These are phyloP conservation scores for Aphidius ervi DNA, from an alignment of 1,140 invertebrate species.

Conservation along the genomic window DNA sequence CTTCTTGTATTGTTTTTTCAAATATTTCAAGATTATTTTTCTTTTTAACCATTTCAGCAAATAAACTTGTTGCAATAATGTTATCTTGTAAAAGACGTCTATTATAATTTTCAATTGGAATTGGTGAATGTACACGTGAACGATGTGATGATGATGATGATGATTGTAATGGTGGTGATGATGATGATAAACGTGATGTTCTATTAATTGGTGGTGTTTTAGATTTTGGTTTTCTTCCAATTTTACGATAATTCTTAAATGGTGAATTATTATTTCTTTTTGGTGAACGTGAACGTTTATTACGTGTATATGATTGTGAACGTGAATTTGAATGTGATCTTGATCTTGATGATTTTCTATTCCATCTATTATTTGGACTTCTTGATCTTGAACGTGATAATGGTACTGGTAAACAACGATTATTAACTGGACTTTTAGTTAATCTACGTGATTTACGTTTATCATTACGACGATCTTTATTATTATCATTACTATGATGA, in stretches of 20 bases:
- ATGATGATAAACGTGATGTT: slow-evolving; percentile 39
- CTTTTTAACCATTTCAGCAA: slow-evolving; percentile 82
- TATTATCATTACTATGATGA: slow-evolving; percentile 32
- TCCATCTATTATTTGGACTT: neutral
- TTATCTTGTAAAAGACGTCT: slow-evolving; percentile 58
- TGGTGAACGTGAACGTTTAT: neutral
- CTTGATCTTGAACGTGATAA: slow-evolving; percentile 8
- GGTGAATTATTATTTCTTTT: neutral
- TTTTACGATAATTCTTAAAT: neutral
- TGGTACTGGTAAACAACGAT: neutral
- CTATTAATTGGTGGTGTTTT: slow-evolving; percentile 39
- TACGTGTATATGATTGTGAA: too few relatives aligned
- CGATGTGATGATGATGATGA: slow-evolving; percentile 46
- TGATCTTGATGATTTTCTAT: neutral
- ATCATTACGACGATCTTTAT: slow-evolving; percentile 48
- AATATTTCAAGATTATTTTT: slow-evolving; percentile 75
- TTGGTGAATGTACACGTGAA: slow-evolving; percentile 36
- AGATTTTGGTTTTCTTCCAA: slow-evolving; percentile 37
- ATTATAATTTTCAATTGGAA: slow-evolving; percentile 33
- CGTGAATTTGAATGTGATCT: neutral
- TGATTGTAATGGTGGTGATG: slow-evolving; percentile 45
- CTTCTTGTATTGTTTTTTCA: slow-evolving; percentile 61
- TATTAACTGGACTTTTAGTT: neutral
- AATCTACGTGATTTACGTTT: slow-evolving; percentile 2
- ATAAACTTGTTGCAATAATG: slow-evolving; percentile 79